Conservation (phyloP, 1,140 invertebrate species). For the Augochlora pura region DNA sequence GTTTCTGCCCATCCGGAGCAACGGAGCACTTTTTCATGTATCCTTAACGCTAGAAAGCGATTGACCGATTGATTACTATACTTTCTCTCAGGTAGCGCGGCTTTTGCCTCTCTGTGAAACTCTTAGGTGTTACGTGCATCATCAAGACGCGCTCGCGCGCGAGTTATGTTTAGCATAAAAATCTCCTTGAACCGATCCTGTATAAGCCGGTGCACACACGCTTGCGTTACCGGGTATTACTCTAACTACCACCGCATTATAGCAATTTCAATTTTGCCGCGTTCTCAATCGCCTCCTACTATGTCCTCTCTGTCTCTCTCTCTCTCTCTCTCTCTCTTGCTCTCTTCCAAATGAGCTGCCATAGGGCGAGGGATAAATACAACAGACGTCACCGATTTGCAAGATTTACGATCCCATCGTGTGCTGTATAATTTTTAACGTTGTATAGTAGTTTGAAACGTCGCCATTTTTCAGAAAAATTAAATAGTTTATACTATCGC, state of each 20-base stretch:
- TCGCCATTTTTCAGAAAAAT: too few species aligned
- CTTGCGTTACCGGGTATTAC: slow-evolving; percentile 57
- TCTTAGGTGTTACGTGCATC: slow-evolving; percentile 49
- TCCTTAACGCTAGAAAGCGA: slow-evolving; percentile 17
- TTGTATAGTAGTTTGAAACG: too few species aligned
- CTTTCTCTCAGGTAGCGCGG: slow-evolving; percentile 22
- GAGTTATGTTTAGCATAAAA: slow-evolving; percentile 60
- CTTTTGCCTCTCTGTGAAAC: slow-evolving; percentile 17
- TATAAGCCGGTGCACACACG: slow-evolving; percentile 41
- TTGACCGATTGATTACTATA: slow-evolving; percentile 45
- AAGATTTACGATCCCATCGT: neutral
- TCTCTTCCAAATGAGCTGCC: slow-evolving; percentile 39
- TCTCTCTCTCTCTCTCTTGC: slow-evolving; percentile 1
- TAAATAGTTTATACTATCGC: too few species aligned
- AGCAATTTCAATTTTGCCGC: slow-evolving; percentile 65
- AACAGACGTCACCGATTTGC: neutral
- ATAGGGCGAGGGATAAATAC: slow-evolving; percentile 29
- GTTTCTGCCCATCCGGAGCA: neutral
- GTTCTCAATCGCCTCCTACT: slow-evolving; percentile 51
- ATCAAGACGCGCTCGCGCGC: slow-evolving; percentile 20
- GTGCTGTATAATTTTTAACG: neutral
- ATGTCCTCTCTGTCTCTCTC: neutral
- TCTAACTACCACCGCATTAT: slow-evolving; percentile 61
- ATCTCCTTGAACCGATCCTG: slow-evolving; percentile 51
- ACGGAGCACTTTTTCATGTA: neutral